These are phyloP conservation scores for Gadus macrocephalus DNA, from an alignment of 2,113 vertebrate species.

Conservation along the genomic window DNA sequence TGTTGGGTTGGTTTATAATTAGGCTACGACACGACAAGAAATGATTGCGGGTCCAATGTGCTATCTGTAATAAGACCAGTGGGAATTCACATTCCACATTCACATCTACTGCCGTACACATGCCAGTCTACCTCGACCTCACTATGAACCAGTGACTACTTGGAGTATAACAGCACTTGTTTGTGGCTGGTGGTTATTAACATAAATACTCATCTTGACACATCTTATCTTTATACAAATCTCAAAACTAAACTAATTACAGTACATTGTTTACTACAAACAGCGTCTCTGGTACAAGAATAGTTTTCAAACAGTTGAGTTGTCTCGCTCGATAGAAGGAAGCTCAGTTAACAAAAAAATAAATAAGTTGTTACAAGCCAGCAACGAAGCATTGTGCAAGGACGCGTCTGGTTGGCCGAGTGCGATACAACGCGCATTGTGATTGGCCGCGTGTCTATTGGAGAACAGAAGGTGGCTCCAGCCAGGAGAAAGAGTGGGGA, in stretches of 20 bases:
- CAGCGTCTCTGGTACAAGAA: too few species aligned
- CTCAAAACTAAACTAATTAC: too few species aligned
- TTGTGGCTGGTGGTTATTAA: background rate
- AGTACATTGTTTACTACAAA: too few species aligned
- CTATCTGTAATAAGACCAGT: background rate
- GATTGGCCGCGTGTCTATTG: conserved; percentile 62
- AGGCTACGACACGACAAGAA: background rate
- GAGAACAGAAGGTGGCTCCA: conserved; percentile 61
- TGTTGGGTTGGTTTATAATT: background rate
- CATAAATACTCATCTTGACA: too few species aligned
- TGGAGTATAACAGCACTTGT: conserved; percentile 5
- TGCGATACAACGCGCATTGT: conserved; percentile 43
- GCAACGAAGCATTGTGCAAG: conserved; percentile 35
- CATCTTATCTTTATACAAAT: background rate
- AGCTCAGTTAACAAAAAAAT: too few species aligned
- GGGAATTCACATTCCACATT: conserved; percentile 50
- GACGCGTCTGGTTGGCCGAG: conserved; percentile 35
- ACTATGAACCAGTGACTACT: conserved; percentile 67
- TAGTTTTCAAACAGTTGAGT: too few species aligned
- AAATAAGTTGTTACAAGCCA: too few species aligned
- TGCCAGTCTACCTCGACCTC: conserved; percentile 44
- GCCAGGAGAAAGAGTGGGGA: conserved; percentile 33
- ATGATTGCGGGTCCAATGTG: background rate
- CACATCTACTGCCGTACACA: conserved; percentile 3
- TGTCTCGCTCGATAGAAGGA: too few species aligned